Base-by-base conservation (phyloP, 2,888 invertebrate species). In the Alloscopus bannaensis region DNA sequence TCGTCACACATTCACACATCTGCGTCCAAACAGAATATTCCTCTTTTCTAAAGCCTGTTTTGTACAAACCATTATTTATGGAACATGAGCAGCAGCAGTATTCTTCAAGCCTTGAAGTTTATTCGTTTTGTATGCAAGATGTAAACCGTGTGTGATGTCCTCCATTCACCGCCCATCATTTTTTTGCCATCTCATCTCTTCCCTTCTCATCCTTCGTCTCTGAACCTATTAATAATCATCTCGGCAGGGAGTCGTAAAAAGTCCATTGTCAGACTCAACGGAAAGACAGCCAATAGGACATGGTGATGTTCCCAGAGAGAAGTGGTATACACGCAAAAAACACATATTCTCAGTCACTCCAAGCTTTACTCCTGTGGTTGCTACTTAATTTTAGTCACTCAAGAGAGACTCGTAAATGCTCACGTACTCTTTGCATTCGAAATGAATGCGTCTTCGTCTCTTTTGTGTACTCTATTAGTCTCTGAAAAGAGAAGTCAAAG, bases 111-210 rank as follows among this genome's bases (percentile, higher is more conserved):
- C n/a, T n/a, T n/a, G n/a, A n/a, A n/a, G n/a, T n/a, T n/a, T n/a
- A n/a, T 16, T 52, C 36, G 29, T 57, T 57, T 57, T 2, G 57
- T 57, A 57, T 57, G 3, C 57, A 57, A 57, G 28, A 11, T 52
- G 22, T 26, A 16, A 22, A 24, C 24, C 24, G 11, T 22, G 4
- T 18, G 45, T 45, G 45, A 45, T 45, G 45, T 45, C 52, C 57
- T 64, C 55, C 60, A 65, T 31, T 77, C 69, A 52, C 66, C 55
- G 50, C 80, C 76, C 71, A 69, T 76, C 50, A 62, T 50, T 81
- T 81, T 76, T 81, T 75, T 36, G 65, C 71, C 76, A 76, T 75
- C 73, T 76, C 80, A 76, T 76, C 76, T 64, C 52, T 24, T 52
- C 65, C 42, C 18, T 24, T 45, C 68, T 64, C 60, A 22, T 20